A percentile compares a stretch with the other conserved stretches of the same genome.
Evolutionary conservation across 1,140 invertebrate genomes (phyloP).

Genomic region (Streblospio benedicti): DNA sequence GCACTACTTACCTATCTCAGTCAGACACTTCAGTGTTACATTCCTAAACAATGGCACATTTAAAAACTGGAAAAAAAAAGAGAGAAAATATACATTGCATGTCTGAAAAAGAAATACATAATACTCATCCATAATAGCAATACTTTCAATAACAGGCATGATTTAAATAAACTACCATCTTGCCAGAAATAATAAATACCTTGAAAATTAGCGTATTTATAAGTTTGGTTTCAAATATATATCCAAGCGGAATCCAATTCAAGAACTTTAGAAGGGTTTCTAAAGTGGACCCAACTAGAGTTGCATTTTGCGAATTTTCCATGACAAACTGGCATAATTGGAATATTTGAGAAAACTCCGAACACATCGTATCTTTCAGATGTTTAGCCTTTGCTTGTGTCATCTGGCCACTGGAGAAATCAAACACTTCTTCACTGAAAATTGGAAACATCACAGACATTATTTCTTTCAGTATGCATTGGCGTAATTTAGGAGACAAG

Average conservation of each 20-base stretch:
- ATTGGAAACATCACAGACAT: too few relatives aligned
- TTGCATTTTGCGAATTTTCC: slow-evolving; percentile 93
- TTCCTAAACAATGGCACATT: slow-evolving; percentile 96
- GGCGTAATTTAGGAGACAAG: background rate
- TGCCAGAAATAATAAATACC: slow-evolving; percentile 44
- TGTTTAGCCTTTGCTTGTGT: slow-evolving; percentile 99
- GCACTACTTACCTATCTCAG: slow-evolving; percentile 69
- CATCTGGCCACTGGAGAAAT: slow-evolving; percentile 94
- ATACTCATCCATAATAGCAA: too few relatives aligned
- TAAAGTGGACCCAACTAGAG: slow-evolving; percentile 83
- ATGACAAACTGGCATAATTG: slow-evolving; percentile 95
- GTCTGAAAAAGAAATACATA: too few relatives aligned
- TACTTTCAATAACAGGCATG: too few relatives aligned
- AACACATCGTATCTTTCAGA: slow-evolving; percentile 99
- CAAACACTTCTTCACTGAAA: slow-evolving; percentile 92
- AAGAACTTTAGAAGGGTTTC: slow-evolving; percentile 93
- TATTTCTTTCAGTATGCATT: too few relatives aligned
- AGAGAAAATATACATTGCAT: background rate
- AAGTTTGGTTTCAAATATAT: slow-evolving; percentile 98
- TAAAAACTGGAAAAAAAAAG: slow-evolving; percentile 64
- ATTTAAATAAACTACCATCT: background rate
- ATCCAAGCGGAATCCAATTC: slow-evolving; percentile 98
- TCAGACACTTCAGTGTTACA: slow-evolving; percentile 94
- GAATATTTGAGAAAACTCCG: slow-evolving; percentile 96
- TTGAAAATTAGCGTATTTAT: slow-evolving; percentile 91